Base-by-base conservation (phyloP, 2,797 vertebrate species). In the Coregonus ussuriensis region DNA sequence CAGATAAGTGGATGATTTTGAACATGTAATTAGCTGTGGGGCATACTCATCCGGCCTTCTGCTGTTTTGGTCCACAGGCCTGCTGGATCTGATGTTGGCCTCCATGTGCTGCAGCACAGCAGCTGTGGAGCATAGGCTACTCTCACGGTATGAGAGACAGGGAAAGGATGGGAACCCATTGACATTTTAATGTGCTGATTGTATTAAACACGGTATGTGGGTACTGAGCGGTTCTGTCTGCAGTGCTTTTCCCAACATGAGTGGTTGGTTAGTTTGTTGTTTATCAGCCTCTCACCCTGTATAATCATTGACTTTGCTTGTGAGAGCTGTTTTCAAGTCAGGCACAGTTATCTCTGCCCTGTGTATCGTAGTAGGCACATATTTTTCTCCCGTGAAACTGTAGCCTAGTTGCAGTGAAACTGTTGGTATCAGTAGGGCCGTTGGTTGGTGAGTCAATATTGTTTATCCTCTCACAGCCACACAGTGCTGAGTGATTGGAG, bases 121-220 rank as follows among this genome's bases (percentile, higher is more conserved):
- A 89, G 89, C 90, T 88, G 87, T 72, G 53, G 75, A 79, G 82
- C 79, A 29, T 62, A 62, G 59, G 75, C 77, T 78, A 75, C 77
- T 78, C 76, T 78, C 62, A 4, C 52, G 33, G 71, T 84, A 71
- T n/a, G 80, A 76, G 80, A 54, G 25, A 82, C 78, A 76, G 83
- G 41, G 81, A 62, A 6, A 7, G 59, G 59, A 25, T 21, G 59
- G 75, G 81, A 77, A 82, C 77, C 81, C 59, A 71, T 84, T 92
- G 78, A 90, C 89, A 91, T 76, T 85, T 91, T 93, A 88, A 91
- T 89, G 86, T 86, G 79, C 59, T 79, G 83, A 80, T 87, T 86
- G 81, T 80, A 79, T 85, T 86, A 81, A 87, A 82, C 79, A 74
- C 47, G 75, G 31, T 37, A 85, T 84, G 81, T 69, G 16, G 81